phyloP scores from a whole-genome alignment of 37 sponge, comb jelly and placozoan genomes.

The Chondrosia reniformis region DNA sequence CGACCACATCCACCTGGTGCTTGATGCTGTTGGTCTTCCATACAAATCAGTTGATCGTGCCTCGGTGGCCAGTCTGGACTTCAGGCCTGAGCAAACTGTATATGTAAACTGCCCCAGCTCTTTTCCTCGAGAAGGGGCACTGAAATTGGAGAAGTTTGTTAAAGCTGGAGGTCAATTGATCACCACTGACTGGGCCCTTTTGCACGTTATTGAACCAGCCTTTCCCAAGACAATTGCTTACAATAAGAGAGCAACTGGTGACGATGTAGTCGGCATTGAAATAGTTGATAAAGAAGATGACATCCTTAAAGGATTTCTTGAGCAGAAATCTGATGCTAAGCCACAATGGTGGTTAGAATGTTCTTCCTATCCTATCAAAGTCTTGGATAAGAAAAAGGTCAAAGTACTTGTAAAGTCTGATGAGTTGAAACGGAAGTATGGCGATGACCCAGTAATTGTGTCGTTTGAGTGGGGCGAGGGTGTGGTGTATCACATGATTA shows the following conservation, averaged over 20 bases:
- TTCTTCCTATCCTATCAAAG: constrained; percentile 65
- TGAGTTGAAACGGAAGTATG: constrained; percentile 54
- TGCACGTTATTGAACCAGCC: constrained; percentile 65
- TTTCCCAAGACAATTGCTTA: constrained; percentile 57
- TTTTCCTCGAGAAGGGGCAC: constrained; percentile 49
- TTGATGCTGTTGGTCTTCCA: constrained; percentile 50
- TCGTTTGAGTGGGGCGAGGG: constrained; percentile 81
- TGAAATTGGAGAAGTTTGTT: constrained; percentile 55
- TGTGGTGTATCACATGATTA: constrained; percentile 81
- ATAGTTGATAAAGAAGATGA: constrained; percentile 74
- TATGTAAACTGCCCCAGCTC: constrained; percentile 70
- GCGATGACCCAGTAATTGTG: constrained; percentile 65
- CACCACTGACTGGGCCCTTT: constrained; percentile 80
- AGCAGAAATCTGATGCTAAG: constrained; percentile 73
- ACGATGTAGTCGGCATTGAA: constrained; percentile 73
- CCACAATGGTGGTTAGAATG: constrained; percentile 82
- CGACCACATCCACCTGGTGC: constrained; percentile 78
- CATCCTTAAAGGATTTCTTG: constrained; percentile 61
- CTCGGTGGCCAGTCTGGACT: constrained; percentile 32
- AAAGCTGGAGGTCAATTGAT: constrained; percentile 63
- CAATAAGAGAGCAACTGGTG: constrained; percentile 57
- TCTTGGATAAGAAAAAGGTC: constrained; percentile 68
- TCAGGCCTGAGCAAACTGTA: constrained; percentile 74
- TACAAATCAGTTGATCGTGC: constrained; percentile 41
- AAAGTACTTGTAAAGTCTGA: constrained; percentile 69